Conservation (phyloP, 2,888 invertebrate species). For the Lucinisca nassula region DNA sequence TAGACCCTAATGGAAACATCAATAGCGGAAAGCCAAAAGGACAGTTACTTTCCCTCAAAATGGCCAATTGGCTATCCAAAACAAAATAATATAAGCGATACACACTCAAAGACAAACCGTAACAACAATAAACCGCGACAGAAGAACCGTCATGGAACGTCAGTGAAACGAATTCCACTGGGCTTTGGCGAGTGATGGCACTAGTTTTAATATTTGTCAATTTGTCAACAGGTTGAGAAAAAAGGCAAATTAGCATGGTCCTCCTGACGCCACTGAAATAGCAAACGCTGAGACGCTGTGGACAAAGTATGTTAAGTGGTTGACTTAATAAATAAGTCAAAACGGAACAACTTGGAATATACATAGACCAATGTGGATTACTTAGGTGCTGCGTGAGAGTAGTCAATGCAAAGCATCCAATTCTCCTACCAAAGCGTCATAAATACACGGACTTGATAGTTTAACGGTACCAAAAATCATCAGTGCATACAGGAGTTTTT, state of each 20-base stretch:
- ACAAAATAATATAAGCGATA: too few species aligned
- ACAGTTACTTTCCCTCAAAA: too few species aligned
- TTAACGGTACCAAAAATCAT: not conserved
- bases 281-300: conserved; percentile 26
- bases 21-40: too few species aligned
- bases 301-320: conserved; percentile 24
- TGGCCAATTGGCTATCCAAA: too few species aligned
- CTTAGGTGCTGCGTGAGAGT: conserved; percentile 16
- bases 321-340: not conserved
- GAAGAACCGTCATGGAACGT: too few species aligned
- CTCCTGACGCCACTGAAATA: not conserved
- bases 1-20: too few species aligned
- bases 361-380: not conserved
- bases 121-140: too few species aligned
- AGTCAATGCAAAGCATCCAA: conserved; percentile 23
- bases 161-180: too few species aligned
- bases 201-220: too few species aligned
- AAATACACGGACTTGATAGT: conserved; percentile 11
- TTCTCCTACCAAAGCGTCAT: conserved; percentile 10
- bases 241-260: not conserved
- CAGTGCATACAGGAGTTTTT: conserved; percentile 42
- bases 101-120: too few species aligned
- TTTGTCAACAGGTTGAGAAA: not conserved
- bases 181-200: too few species aligned
- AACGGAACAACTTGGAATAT: conserved; percentile 22